Conservation (phyloP, 1,140 invertebrate species). For the Drosophila prosaltans region DNA sequence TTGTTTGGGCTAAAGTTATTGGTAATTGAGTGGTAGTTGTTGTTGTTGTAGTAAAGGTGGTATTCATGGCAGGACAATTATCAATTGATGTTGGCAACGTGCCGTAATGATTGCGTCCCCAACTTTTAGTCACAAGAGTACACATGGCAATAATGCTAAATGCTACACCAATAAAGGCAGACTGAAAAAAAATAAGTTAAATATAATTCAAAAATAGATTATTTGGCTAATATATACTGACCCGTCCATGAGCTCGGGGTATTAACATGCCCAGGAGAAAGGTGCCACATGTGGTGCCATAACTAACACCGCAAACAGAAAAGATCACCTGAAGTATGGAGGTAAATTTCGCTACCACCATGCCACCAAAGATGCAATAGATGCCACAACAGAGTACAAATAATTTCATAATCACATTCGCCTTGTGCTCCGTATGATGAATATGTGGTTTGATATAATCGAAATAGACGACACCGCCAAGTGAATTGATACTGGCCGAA, state of each 20-base stretch:
- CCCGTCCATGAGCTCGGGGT: constrained; percentile 86
- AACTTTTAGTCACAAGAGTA: constrained; percentile 90
- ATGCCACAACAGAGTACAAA: constrained; percentile 85
- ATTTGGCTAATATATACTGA: constrained; percentile 65
- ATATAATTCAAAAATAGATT: neutral
- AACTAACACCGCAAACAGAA: constrained; percentile 86
- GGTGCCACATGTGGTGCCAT: constrained; percentile 88
- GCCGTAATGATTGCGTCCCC: constrained; percentile 81
- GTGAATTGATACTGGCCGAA: constrained; percentile 89
- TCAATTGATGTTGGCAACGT: constrained; percentile 84
- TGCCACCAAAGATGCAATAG: constrained; percentile 86
- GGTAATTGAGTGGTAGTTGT: neutral
- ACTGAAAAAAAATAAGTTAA: constrained; percentile 28
- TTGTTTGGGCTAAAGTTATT: neutral
- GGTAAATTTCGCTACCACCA: constrained; percentile 86
- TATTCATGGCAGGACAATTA: constrained; percentile 84
- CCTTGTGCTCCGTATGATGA: constrained; percentile 84
- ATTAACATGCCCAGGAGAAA: constrained; percentile 90
- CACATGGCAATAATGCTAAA: constrained; percentile 87
- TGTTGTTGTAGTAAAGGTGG: neutral
- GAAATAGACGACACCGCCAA: constrained; percentile 90
- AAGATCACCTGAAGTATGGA: constrained; percentile 86
- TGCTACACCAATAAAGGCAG: constrained; percentile 87
- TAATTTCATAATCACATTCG: constrained; percentile 87
- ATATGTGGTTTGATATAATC: constrained; percentile 86